Percentiles rank a stretch among this genome's conserved stretches.
phyloP scores from a whole-genome alignment of 2,888 invertebrate species.

The Gryllus longicercus region DNA sequence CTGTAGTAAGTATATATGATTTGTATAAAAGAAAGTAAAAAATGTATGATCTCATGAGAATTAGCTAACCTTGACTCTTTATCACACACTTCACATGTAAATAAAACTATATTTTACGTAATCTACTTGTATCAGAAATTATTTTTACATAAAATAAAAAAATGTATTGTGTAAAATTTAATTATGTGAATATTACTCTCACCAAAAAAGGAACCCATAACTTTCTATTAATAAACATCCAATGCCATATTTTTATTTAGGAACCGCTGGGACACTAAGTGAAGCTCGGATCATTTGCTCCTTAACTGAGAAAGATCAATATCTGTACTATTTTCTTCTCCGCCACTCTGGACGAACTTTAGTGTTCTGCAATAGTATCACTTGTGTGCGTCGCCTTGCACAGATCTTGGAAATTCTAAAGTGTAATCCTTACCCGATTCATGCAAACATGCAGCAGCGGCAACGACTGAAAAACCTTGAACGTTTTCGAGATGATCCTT shows the following conservation, averaged over 20 bases:
- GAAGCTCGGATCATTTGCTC: constrained; percentile 80
- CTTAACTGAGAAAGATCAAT: constrained; percentile 81
- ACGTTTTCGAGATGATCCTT: constrained; percentile 67
- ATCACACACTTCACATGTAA: no score
- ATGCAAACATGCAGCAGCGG: constrained; percentile 89
- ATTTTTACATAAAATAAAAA: no score
- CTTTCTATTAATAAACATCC: neutral
- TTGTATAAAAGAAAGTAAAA: no score
- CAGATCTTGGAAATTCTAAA: constrained; percentile 55
- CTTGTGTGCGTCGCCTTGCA: constrained; percentile 75
- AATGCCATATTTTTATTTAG: constrained; percentile 48
- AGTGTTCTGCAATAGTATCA: constrained; percentile 92
- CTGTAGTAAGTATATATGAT: no score
- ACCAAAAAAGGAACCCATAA: neutral
- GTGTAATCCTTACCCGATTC: constrained; percentile 72
- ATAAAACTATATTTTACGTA: no score
- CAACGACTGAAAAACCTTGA: constrained; percentile 93
- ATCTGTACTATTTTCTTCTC: constrained; percentile 84
- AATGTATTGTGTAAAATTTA: neutral
- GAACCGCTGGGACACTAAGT: constrained; percentile 76
- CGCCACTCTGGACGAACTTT: constrained; percentile 86
- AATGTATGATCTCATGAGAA: no score
- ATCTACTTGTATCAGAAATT: no score
- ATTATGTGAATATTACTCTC: neutral
- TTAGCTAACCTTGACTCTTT: no score